Conservation (phyloP, 2,113 vertebrate species). For the Oryzias celebensis region DNA sequence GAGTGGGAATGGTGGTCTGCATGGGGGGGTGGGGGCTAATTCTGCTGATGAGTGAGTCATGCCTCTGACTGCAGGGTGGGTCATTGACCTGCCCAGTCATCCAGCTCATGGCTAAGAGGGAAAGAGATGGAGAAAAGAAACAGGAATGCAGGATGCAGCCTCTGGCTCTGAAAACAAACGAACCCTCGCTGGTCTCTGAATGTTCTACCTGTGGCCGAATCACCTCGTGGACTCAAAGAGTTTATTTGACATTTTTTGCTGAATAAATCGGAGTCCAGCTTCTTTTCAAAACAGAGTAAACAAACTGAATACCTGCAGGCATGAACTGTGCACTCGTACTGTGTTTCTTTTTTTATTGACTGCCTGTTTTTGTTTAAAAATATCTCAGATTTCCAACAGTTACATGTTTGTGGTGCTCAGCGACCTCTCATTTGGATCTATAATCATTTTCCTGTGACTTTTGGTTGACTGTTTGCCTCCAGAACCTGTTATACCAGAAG, state of each 20-base stretch:
- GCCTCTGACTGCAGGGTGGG: conserved; percentile 44
- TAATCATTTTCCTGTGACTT: conserved; percentile 1
- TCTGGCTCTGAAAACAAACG: conserved; percentile 40
- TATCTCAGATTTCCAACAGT: too few relatives aligned
- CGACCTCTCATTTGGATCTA: conserved; percentile 1
- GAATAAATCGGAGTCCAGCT: neutral
- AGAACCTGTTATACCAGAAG: neutral
- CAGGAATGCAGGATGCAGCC: conserved; percentile 52
- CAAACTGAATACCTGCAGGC: conserved; percentile 2
- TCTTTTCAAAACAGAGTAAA: neutral
- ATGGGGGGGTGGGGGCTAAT: neutral
- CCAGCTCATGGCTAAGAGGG: neutral
- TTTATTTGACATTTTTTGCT: conserved; percentile 17
- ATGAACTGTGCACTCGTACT: neutral
- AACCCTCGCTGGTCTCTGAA: conserved; percentile 24
- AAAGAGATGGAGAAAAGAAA: conserved; percentile 2
- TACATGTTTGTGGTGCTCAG: too few relatives aligned
- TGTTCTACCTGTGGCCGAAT: conserved; percentile 42
- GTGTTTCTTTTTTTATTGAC: neutral
- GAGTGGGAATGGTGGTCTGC: conserved; percentile 12
- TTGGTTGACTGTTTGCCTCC: neutral
- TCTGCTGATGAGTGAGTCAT: conserved; percentile 58
- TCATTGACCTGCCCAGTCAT: conserved; percentile 52
- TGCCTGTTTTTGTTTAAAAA: neutral
- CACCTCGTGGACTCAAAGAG: conserved; percentile 6